These are phyloP conservation scores for Dorcus parallelipipedus DNA, from an alignment of 2,888 invertebrate species.

Conservation along the genomic window DNA sequence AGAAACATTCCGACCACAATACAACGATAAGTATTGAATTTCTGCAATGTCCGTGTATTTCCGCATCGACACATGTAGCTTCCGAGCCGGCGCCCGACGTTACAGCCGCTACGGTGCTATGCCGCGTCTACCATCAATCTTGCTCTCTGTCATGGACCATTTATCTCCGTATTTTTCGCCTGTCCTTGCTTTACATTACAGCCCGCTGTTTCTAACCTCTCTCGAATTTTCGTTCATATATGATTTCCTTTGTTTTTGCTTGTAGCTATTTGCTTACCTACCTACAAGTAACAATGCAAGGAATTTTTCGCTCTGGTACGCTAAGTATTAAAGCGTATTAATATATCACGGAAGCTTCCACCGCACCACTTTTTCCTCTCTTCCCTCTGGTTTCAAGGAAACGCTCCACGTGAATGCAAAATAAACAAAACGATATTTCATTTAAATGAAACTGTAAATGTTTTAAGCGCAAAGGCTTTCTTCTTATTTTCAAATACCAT, in stretches of 20 bases:
- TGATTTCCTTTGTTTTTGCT: constrained; percentile 20
- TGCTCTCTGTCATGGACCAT: constrained; percentile 47
- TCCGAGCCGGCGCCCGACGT: constrained; percentile 34
- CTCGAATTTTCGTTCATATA: constrained; percentile 17
- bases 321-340: constrained; percentile 1
- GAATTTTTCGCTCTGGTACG: constrained; percentile 7
- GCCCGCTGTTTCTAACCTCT: constrained; percentile 14
- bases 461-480: too few relatives aligned
- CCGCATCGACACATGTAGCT: constrained; percentile 45
- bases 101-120: background rate
- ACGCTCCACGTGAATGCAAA: too few relatives aligned
- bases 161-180: constrained; percentile 49
- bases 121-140: constrained; percentile 43
- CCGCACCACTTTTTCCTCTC: too few relatives aligned
- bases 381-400: too few relatives aligned
- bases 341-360: background rate
- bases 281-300: constrained; percentile 10
- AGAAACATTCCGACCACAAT: too few relatives aligned
- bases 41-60: constrained; percentile 37
- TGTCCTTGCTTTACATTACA: constrained; percentile 40
- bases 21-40: constrained; percentile 37
- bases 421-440: too few relatives aligned
- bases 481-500: too few relatives aligned
- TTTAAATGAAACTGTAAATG: too few relatives aligned
- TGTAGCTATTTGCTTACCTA: constrained; percentile 14